Evolutionary conservation across 1,140 invertebrate species (phyloP).

Genomic region (Drosophila dunni): DNA sequence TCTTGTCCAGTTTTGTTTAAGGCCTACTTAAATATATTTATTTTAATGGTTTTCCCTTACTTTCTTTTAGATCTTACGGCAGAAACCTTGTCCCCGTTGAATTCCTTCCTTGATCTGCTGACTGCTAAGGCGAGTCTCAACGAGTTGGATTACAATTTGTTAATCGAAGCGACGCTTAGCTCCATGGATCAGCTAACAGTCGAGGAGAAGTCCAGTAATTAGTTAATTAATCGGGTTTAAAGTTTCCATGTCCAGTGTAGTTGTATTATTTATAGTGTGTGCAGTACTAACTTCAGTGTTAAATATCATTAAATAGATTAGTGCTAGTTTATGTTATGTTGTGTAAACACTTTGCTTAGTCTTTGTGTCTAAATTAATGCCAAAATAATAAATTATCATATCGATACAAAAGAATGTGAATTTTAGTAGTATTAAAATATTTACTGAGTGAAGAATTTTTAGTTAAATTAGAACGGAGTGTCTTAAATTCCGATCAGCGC

Average conservation of each 20-base stretch:
- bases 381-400: slow-evolving; percentile 6
- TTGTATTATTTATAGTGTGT: slow-evolving; percentile 19
- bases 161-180: slow-evolving; percentile 91
- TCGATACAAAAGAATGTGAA: not conserved
- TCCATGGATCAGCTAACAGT: slow-evolving; percentile 75
- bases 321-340: not conserved
- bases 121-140: slow-evolving; percentile 93
- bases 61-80: slow-evolving; percentile 88
- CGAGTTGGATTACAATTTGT: slow-evolving; percentile 92
- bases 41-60: not conserved
- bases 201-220: slow-evolving; percentile 33
- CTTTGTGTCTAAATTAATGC: slow-evolving; percentile 1
- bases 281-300: slow-evolving; percentile 48
- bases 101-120: slow-evolving; percentile 93
- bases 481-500: not conserved
- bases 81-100: slow-evolving; percentile 90
- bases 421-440: not conserved
- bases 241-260: not conserved
- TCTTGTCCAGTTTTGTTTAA: not conserved
- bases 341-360: slow-evolving; percentile 3
- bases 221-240: slow-evolving; percentile 3
- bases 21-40: not conserved
- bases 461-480: not conserved
- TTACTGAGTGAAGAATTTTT: no score
- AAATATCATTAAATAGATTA: slow-evolving; percentile 32